phyloP scores from a whole-genome alignment of 2,888 invertebrate genomes.

The Agrochola lota region DNA sequence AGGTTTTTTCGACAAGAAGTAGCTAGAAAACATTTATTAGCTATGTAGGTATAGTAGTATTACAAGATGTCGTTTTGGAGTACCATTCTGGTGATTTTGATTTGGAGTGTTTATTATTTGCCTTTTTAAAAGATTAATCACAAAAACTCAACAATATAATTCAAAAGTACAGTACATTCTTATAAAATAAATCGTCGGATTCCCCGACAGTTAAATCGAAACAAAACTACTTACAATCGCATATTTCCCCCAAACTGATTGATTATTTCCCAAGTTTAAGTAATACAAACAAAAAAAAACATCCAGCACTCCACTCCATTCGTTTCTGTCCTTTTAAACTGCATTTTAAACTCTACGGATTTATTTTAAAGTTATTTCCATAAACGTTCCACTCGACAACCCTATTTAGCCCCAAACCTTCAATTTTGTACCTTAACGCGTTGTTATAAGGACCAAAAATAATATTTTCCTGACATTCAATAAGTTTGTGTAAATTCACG shows the following conservation, averaged over 20 bases:
- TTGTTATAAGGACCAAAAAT: slow-evolving; percentile 45
- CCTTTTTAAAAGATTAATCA: not conserved
- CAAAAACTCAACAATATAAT: not conserved
- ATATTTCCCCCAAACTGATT: slow-evolving; percentile 35
- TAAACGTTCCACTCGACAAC: slow-evolving; percentile 74
- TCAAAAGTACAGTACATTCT: not conserved
- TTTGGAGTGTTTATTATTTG: not conserved
- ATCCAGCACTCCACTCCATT: slow-evolving; percentile 66
- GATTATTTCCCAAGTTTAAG: slow-evolving; percentile 30
- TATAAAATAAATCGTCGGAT: not conserved
- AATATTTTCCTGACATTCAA: slow-evolving; percentile 14
- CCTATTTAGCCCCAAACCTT: slow-evolving; percentile 36
- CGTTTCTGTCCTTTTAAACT: slow-evolving; percentile 72
- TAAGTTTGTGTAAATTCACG: slow-evolving; percentile 58
- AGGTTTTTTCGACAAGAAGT: slow-evolving; percentile 20
- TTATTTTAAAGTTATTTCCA: slow-evolving; percentile 86
- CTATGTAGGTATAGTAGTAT: not conserved
- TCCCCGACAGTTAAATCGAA: not conserved
- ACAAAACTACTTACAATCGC: slow-evolving; percentile 13
- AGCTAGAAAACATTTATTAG: slow-evolving; percentile 13
- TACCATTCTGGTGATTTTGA: not conserved
- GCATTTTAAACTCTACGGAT: slow-evolving; percentile 83
- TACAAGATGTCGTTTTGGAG: not conserved
- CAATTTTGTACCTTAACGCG: slow-evolving; percentile 68
- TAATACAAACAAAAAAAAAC: slow-evolving; percentile 30